Percentiles rank a stretch among this genome's conserved stretches.
phyloP scores from a whole-genome alignment of 2,888 invertebrate genomes.

The Agriopis leucophaearia region DNA sequence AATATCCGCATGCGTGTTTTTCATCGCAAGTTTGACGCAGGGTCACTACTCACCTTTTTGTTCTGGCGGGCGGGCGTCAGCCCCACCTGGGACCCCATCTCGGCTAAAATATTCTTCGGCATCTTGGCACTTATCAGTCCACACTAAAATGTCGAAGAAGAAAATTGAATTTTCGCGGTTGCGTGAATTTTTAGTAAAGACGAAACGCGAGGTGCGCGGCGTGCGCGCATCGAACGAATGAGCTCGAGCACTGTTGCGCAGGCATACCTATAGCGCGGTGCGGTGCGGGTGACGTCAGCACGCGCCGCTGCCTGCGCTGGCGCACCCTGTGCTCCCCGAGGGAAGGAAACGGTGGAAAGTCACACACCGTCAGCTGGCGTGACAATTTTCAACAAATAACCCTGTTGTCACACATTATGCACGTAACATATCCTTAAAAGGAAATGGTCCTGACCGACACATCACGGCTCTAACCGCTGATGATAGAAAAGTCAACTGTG shows the following conservation, averaged over 20 bases:
- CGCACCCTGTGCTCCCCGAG: conserved; percentile 20
- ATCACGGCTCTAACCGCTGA: too few relatives aligned
- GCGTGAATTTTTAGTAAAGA: conserved; percentile 54
- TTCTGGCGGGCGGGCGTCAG: conserved; percentile 75
- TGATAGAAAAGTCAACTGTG: too few relatives aligned
- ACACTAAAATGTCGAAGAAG: conserved; percentile 44
- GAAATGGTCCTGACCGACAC: too few relatives aligned
- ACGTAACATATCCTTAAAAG: too few relatives aligned
- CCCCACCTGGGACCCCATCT: conserved; percentile 84
- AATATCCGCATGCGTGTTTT: conserved; percentile 24
- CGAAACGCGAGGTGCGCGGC: conserved; percentile 70
- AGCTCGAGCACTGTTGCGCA: conserved; percentile 62
- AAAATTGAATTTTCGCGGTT: conserved; percentile 55
- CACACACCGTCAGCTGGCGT: conserved; percentile 1
- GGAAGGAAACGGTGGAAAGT: conserved; percentile 23
- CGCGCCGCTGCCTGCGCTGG: conserved; percentile 40
- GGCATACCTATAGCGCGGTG: conserved; percentile 63
- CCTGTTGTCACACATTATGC: not conserved
- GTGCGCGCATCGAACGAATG: conserved; percentile 72
- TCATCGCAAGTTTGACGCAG: conserved; percentile 7
- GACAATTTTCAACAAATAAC: not conserved
- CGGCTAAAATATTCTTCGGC: conserved; percentile 81
- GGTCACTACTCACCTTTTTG: conserved; percentile 69
- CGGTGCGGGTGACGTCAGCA: conserved; percentile 62
- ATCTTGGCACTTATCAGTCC: conserved; percentile 69